phyloP scores from a whole-genome alignment of 2,888 invertebrate species.

The Choreutis nemorana region DNA sequence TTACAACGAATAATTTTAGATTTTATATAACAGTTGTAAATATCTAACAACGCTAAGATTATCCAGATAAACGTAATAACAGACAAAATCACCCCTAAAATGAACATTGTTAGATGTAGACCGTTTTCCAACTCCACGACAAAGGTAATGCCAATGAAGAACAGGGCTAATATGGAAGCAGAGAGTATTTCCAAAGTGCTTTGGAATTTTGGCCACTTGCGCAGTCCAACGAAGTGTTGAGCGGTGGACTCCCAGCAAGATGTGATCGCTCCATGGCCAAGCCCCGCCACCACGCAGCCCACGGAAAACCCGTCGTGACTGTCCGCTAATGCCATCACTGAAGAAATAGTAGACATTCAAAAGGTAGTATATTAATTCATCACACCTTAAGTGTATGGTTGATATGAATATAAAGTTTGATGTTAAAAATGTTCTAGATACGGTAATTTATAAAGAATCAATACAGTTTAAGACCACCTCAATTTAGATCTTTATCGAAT shows the following conservation, averaged over 20 bases:
- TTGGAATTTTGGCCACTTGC: constrained; percentile 55
- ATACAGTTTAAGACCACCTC: too few relatives aligned
- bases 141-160: constrained; percentile 33
- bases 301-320: constrained; percentile 54
- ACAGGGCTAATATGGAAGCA: constrained; percentile 31
- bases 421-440: too few relatives aligned
- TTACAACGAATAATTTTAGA: too few relatives aligned
- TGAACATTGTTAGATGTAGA: constrained; percentile 34
- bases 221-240: constrained; percentile 52
- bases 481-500: too few relatives aligned
- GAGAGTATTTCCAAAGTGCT: constrained; percentile 54
- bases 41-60: constrained; percentile 29
- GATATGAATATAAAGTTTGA: too few relatives aligned
- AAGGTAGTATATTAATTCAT: constrained; percentile 1
- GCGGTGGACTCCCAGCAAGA: constrained; percentile 54
- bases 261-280: constrained; percentile 54
- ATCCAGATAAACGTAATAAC: constrained; percentile 37
- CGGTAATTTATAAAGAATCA: too few relatives aligned
- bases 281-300: constrained; percentile 55
- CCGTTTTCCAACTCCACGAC: constrained; percentile 29
- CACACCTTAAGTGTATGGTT: background rate
- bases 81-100: constrained; percentile 31
- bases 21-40: too few relatives aligned
- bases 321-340: constrained; percentile 41
- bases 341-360: constrained; percentile 14